phyloP scores from a whole-genome alignment of 2,113 vertebrate species.

The Bos indicus region DNA sequence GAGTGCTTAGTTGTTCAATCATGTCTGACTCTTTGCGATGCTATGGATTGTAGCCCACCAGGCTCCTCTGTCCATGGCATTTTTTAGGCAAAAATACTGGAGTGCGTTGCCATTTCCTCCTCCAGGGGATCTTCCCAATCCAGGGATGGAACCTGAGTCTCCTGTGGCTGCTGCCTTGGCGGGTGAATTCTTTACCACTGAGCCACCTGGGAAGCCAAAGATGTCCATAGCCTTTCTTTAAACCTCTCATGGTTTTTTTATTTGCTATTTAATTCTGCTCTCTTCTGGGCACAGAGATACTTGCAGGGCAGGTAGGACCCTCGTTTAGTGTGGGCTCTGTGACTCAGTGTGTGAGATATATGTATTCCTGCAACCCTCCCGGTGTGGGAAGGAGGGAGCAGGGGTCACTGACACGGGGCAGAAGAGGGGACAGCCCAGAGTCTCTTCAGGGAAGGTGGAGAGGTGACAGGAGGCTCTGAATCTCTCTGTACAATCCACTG shows the following conservation, averaged over 20 bases:
- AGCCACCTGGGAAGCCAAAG: neutral
- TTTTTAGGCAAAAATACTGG: neutral
- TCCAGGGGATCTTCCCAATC: neutral
- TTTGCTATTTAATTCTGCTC: neutral
- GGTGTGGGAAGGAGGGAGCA: fast-evolving
- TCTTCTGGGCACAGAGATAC: neutral
- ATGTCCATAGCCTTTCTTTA: neutral
- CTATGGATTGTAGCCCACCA: neutral
- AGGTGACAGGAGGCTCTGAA: neutral
- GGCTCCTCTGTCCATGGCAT: neutral
- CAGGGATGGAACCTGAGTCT: neutral
- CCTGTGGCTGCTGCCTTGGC: neutral
- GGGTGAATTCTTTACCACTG: neutral
- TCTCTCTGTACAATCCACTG: fast-evolving
- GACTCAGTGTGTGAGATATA: neutral
- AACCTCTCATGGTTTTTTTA: neutral
- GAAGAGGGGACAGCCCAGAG: neutral
- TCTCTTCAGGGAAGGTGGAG: neutral
- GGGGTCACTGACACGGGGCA: neutral
- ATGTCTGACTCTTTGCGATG: neutral
- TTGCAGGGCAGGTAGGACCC: neutral
- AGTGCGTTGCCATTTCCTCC: neutral
- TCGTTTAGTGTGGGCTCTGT: neutral
- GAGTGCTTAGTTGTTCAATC: neutral
- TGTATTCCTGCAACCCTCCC: fast-evolving